These are phyloP conservation scores for Drosophila prostipennis DNA, from an alignment of 2,888 invertebrate species.

Conservation along the genomic window DNA sequence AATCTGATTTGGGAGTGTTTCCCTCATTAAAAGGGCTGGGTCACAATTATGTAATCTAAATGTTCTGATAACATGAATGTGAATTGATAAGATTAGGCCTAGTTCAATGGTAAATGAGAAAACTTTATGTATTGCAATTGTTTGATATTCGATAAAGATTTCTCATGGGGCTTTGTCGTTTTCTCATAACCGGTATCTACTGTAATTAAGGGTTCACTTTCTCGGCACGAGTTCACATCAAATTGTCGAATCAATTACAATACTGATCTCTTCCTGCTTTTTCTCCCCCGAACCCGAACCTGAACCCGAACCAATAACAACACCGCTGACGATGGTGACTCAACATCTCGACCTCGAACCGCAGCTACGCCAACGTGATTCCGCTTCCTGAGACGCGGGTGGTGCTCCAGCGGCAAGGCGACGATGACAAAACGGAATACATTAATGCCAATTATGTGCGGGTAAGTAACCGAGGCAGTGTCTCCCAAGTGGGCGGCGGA, in stretches of 20 bases:
- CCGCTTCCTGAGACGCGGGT: slow-evolving; percentile 96
- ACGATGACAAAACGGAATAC: slow-evolving; percentile 92
- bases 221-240: slow-evolving; percentile 20
- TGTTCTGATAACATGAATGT: slow-evolving; percentile 2
- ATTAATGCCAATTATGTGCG: slow-evolving; percentile 97
- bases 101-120: background rate
- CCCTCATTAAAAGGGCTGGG: slow-evolving; percentile 2
- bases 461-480: slow-evolving; percentile 86
- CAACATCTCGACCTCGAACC: slow-evolving; percentile 41
- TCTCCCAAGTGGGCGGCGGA: slow-evolving; percentile 22
- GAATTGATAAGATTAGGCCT: slow-evolving; percentile 10
- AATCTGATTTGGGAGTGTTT: background rate
- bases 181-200: background rate
- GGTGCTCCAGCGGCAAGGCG: slow-evolving; percentile 88
- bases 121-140: background rate
- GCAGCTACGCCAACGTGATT: slow-evolving; percentile 95
- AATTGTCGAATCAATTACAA: slow-evolving; percentile 37
- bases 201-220: slow-evolving; percentile 28
- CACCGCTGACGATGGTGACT: slow-evolving; percentile 21
- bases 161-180: background rate
- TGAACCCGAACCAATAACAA: slow-evolving; percentile 13
- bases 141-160: background rate
- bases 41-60: slow-evolving; percentile 11
- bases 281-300: background rate
- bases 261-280: slow-evolving; percentile 47